Percentiles rank a stretch among this genome's conserved stretches.
phyloP scores from a whole-genome alignment of 1,140 invertebrate species.

The Halictus rubicundus region DNA sequence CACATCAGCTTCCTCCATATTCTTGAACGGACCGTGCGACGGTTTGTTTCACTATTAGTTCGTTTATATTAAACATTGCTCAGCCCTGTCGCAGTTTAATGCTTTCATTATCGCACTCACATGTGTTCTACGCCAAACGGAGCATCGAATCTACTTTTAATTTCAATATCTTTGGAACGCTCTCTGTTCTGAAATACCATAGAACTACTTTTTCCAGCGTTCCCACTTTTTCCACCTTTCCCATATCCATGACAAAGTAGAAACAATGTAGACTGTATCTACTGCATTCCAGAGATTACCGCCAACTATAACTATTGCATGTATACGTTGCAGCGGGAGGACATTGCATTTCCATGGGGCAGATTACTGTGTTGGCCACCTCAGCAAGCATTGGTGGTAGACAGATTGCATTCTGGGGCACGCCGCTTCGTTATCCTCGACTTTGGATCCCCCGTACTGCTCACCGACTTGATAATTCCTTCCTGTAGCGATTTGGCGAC shows the following conservation, averaged over 20 bases:
- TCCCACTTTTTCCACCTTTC: background rate
- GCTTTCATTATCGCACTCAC: conserved; percentile 20
- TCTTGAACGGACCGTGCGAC: background rate
- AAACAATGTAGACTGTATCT: conserved; percentile 23
- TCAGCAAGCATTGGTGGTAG: conserved; percentile 93
- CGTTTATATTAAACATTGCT: background rate
- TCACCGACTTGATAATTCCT: conserved; percentile 95
- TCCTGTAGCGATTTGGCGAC: conserved; percentile 92
- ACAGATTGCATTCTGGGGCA: conserved; percentile 95
- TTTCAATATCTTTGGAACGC: background rate
- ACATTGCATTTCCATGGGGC: conserved; percentile 85
- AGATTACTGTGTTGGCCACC: conserved; percentile 88
- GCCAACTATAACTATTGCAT: background rate
- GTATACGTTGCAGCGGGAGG: conserved; percentile 71
- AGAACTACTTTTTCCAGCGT: conserved; percentile 4
- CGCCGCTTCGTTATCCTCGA: conserved; percentile 93
- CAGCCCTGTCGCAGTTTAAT: conserved; percentile 8
- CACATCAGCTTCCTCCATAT: conserved; percentile 22
- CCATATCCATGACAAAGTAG: conserved; percentile 15
- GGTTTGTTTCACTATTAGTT: no score
- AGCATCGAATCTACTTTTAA: conserved; percentile 4
- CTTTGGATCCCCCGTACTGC: conserved; percentile 90
- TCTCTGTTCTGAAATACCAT: background rate
- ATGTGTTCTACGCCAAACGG: background rate
- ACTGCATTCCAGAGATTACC: background rate